Conservation (phyloP, 2,113 vertebrate species). For the Danio rerio region GRCz12tu NC_133199.1:40821501-40822000, state of each 20-base stretch:
- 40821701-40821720: background rate
- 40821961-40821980: background rate
- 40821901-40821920: background rate
- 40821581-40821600: constrained; percentile 30
- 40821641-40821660: constrained; percentile 45
- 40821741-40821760: background rate
- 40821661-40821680: background rate
- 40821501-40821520: no score
- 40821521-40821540: background rate
- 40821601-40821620: constrained; percentile 51
- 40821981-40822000: background rate
- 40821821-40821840: background rate
- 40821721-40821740: background rate
- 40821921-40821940: background rate
- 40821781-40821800: background rate
- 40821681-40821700: background rate
- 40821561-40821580: background rate
- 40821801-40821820: background rate
- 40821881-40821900: background rate
- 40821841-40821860: background rate
- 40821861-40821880: no score
- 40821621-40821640: constrained; percentile 37
- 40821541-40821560: background rate
- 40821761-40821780: background rate
- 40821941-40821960: background rate